Evolutionary conservation across 1,140 invertebrate species (phyloP).

Genomic region (Cylas formicarius): DNA sequence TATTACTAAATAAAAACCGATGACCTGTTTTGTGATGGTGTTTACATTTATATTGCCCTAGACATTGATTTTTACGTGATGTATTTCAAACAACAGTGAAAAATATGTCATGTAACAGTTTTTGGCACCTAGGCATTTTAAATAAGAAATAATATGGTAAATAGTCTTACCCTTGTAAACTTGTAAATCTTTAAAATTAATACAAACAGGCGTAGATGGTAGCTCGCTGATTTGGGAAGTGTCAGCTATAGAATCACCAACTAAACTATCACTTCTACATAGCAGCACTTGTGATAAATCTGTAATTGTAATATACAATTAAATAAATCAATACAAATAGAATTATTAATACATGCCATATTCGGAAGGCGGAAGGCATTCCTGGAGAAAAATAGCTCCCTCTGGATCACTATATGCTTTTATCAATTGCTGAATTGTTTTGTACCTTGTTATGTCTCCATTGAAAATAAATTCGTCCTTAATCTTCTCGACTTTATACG

Average conservation of each 20-base stretch:
- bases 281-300: conserved; percentile 68
- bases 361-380: conserved; percentile 77
- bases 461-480: conserved; percentile 46
- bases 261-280: conserved; percentile 47
- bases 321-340: conserved; percentile 1
- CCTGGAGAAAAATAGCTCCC: conserved; percentile 52
- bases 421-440: conserved; percentile 56
- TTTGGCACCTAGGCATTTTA: too few relatives aligned
- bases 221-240: conserved; percentile 44
- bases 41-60: too few relatives aligned
- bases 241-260: conserved; percentile 42
- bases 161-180: conserved; percentile 56
- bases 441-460: conserved; percentile 48
- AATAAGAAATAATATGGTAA: too few relatives aligned
- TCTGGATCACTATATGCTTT: conserved; percentile 52
- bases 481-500: conserved; percentile 57
- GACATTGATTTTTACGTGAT: too few relatives aligned
- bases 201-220: conserved; percentile 47
- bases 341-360: conserved; percentile 54
- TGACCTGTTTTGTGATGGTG: too few relatives aligned
- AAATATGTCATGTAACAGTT: too few relatives aligned
- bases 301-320: conserved; percentile 39
- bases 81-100: too few relatives aligned
- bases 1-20: too few relatives aligned
- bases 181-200: conserved; percentile 56